phyloP scores from a whole-genome alignment of 2,888 invertebrate genomes.

The Stenotaenia linearis region DNA sequence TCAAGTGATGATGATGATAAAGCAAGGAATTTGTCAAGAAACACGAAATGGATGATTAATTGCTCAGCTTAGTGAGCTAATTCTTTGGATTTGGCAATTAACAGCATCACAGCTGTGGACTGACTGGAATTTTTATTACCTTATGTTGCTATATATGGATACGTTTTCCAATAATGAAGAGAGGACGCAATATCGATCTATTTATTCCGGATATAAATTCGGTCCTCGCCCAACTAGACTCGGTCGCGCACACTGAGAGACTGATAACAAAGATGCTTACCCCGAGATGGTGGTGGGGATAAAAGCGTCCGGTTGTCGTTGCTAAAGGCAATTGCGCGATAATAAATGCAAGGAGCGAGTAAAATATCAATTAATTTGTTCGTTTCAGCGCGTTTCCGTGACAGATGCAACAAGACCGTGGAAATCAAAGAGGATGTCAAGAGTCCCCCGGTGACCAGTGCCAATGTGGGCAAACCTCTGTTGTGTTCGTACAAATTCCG shows the following conservation, averaged over 20 bases:
- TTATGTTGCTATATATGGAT: not conserved
- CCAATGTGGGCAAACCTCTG: constrained; percentile 76
- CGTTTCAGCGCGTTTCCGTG: constrained; percentile 59
- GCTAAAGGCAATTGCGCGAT: not conserved
- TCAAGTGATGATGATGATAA: not conserved
- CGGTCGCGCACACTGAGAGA: not conserved
- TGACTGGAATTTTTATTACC: not conserved
- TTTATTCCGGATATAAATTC: not conserved
- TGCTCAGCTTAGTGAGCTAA: constrained; percentile 16
- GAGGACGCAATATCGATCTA: constrained; percentile 7
- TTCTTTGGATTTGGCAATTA: constrained; percentile 17
- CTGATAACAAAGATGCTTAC: not conserved
- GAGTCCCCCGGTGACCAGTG: constrained; percentile 74
- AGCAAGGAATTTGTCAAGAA: constrained; percentile 2
- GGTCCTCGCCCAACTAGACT: not conserved
- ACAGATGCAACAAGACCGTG: constrained; percentile 89
- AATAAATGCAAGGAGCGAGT: not conserved
- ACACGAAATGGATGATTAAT: constrained; percentile 7
- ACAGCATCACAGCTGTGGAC: constrained; percentile 7
- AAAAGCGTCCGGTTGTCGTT: not conserved
- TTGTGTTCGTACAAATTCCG: constrained; percentile 87
- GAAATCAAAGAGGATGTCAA: constrained; percentile 88
- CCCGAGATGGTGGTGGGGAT: not conserved
- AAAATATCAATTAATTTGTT: constrained; percentile 18
- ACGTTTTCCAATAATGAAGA: constrained; percentile 20